Base-by-base conservation (phyloP, 2,797 vertebrate genomes). In the Onychomys arenicola region DNA sequence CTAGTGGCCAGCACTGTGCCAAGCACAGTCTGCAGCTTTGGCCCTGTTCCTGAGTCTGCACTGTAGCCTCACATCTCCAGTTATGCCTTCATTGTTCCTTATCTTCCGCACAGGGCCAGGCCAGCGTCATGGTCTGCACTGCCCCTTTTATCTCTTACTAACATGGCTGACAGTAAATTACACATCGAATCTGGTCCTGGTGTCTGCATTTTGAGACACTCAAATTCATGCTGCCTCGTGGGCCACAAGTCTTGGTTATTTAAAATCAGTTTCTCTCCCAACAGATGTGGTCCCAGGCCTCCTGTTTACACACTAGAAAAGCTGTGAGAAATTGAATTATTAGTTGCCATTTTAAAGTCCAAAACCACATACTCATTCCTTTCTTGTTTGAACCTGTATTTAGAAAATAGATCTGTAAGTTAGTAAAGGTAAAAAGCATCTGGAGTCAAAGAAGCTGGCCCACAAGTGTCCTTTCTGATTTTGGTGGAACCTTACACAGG, bases 281-380 rank as follows among this genome's bases (percentile, higher is more conserved):
- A 82, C n/a, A 1, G 89, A 71, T 14, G n/a, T 17, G 29, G 52
- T 14, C 21, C 21, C 27, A 3, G 81, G 82, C 13, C 10, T 59
- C 59, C 5, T 57, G 40, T 63, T 87, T 86, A 82, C 75, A 91
- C 25, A 69, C 71, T 14, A 92, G 65, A 89, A 86, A 75, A 92
- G n/a, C 27, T 67, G 88, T 78, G 75, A 77, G 40, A 94, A 85
- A 65, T 21, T 21, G 55, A 90, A 75, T 77, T 69, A 67, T 77
- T 89, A 84, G 32, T 46, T 63, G 71, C 77, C 61, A 76, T 84
- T 95, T 93, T 23, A 61, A 85, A 94, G 81, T 89, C 5, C 75
- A 89, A 78, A 78, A 80, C 52, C 49, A 25, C 21, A 92, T 8
- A 80, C 27, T 43, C 16, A 37, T 90, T 90, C 27, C 63, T 75